phyloP scores from a whole-genome alignment of 2,113 vertebrate species.

The Sinocyclocheilus grahami region DNA sequence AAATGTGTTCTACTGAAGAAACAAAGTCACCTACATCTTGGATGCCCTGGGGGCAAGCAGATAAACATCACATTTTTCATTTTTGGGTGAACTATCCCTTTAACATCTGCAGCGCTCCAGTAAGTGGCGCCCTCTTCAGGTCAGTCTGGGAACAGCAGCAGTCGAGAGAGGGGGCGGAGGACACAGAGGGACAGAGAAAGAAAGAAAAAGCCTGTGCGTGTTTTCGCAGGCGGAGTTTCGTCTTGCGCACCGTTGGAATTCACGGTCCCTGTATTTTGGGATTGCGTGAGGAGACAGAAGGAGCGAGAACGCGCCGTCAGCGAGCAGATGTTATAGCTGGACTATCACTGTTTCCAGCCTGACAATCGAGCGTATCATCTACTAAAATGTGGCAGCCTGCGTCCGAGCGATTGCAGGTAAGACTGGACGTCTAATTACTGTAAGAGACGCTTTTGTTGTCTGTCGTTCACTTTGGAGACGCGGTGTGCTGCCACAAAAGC shows the following conservation, averaged over 20 bases:
- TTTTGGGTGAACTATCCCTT: too few relatives aligned
- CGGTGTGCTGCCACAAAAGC: not conserved
- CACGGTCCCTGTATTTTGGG: constrained; percentile 48
- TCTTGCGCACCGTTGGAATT: constrained; percentile 70
- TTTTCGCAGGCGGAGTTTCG: constrained; percentile 81
- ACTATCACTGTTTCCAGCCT: constrained; percentile 60
- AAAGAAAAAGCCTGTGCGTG: constrained; percentile 38
- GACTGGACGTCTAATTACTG: constrained; percentile 23
- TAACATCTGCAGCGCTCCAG: too few relatives aligned
- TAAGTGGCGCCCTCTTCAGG: constrained; percentile 66
- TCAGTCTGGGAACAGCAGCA: not conserved
- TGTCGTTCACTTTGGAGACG: not conserved
- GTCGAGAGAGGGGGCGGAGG: constrained; percentile 17
- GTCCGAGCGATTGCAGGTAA: constrained; percentile 93
- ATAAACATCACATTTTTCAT: too few relatives aligned
- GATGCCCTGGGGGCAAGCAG: too few relatives aligned
- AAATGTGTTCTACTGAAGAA: too few relatives aligned
- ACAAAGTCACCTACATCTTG: too few relatives aligned
- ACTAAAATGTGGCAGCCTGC: constrained; percentile 93
- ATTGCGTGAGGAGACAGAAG: constrained; percentile 62
- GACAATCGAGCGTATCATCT: constrained; percentile 52
- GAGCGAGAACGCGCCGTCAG: constrained; percentile 55
- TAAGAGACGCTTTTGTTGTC: not conserved
- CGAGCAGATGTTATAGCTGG: constrained; percentile 79
- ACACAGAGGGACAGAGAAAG: constrained; percentile 18